Evolutionary conservation across 2,797 vertebrate genomes (phyloP).

Genomic region (Arnoldichthys spilopterus): DNA sequence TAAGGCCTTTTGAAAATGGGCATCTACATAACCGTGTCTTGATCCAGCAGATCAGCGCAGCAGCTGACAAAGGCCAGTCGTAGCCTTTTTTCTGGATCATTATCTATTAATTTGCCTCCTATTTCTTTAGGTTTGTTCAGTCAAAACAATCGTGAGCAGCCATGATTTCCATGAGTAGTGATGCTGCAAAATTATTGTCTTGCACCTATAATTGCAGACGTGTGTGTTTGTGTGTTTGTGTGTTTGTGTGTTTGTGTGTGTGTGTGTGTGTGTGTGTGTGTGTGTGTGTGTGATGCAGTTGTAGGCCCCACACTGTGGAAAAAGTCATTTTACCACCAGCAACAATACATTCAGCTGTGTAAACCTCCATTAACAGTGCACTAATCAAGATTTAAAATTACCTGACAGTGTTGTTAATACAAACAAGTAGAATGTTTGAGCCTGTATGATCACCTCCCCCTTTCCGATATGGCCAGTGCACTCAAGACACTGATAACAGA

Average conservation of each 20-base stretch:
- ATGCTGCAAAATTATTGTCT: constrained; percentile 1
- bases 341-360: not conserved
- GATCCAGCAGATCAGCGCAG: not conserved
- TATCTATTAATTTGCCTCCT: not conserved
- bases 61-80: not conserved
- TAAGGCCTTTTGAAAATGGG: too few relatives aligned
- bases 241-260: too few relatives aligned
- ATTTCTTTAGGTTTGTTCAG: not conserved
- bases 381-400: constrained; percentile 15
- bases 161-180: not conserved
- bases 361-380: not conserved
- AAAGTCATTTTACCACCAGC: constrained; percentile 10
- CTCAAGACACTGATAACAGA: not conserved
- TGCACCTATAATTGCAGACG: not conserved
- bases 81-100: not conserved
- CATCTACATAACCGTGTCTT: too few relatives aligned
- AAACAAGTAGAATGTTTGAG: not conserved
- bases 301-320: constrained; percentile 8
- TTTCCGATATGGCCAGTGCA: not conserved
- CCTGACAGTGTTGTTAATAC: not conserved
- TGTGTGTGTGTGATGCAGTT: too few relatives aligned
- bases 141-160: not conserved
- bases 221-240: too few relatives aligned
- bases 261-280: too few relatives aligned
- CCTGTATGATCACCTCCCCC: not conserved